Percentiles rank a stretch among this genome's conserved stretches.
Evolutionary conservation across 2,113 vertebrate genomes (phyloP).

Genomic region (Shinisaurus crocodilurus): DNA sequence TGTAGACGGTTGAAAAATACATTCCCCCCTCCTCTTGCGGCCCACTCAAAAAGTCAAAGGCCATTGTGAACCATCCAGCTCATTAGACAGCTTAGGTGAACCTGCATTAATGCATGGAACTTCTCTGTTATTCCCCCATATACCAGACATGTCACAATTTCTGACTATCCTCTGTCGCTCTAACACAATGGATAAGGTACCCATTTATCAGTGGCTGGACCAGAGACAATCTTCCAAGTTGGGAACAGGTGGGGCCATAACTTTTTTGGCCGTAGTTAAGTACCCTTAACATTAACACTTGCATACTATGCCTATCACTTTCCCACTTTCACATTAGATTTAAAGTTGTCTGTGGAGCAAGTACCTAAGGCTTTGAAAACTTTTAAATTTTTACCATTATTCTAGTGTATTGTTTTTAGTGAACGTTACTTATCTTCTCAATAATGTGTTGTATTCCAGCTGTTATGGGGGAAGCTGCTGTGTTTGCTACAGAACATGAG

Average conservation of each 20-base stretch:
- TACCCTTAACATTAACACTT: neutral
- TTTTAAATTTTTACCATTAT: constrained; percentile 49
- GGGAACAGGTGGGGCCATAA: neutral
- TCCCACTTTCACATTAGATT: neutral
- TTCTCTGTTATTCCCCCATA: neutral
- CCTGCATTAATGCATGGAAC: neutral
- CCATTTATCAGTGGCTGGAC: neutral
- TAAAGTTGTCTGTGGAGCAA: neutral
- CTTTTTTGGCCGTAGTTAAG: neutral
- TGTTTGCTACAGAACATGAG: constrained; percentile 63
- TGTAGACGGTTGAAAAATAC: constrained; percentile 24
- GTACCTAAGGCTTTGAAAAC: neutral
- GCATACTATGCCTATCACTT: neutral
- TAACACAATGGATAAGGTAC: neutral
- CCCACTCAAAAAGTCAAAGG: neutral
- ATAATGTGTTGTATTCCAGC: constrained; percentile 44
- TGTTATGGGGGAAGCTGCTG: constrained; percentile 60
- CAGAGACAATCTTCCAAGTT: neutral
- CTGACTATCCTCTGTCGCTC: neutral
- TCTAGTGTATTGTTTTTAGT: constrained; percentile 62
- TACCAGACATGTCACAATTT: neutral
- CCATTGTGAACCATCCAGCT: neutral
- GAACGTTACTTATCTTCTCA: constrained; percentile 53
- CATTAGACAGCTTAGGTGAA: neutral
- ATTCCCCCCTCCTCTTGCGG: neutral